phyloP scores from a whole-genome alignment of 2,797 vertebrate species.

The Pangasius krempfi region DNA sequence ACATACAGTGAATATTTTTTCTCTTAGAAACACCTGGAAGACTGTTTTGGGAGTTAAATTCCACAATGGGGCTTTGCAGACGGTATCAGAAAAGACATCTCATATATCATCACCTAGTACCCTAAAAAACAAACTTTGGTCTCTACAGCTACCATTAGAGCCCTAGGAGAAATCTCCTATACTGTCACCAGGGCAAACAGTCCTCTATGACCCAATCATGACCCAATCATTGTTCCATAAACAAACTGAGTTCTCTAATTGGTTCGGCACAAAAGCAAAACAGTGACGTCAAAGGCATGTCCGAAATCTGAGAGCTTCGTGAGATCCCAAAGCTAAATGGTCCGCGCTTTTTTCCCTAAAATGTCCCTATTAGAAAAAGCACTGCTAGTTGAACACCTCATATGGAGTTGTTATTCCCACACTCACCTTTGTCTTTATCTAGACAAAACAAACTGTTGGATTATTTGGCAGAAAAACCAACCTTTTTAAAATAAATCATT shows the following conservation, averaged over 20 bases:
- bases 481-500: constrained; percentile 77
- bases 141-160: constrained; percentile 49
- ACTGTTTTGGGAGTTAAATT: constrained; percentile 30
- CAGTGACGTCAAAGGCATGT: neutral
- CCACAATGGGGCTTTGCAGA: constrained; percentile 9
- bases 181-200: constrained; percentile 53
- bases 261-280: constrained; percentile 14
- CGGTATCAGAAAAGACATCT: constrained; percentile 2
- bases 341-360: constrained; percentile 9
- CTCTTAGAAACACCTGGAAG: neutral
- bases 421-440: constrained; percentile 7
- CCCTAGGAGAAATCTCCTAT: constrained; percentile 37
- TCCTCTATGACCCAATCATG: constrained; percentile 51
- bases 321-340: constrained; percentile 11
- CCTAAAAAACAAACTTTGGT: constrained; percentile 45
- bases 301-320: constrained; percentile 24
- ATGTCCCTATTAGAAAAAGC: neutral
- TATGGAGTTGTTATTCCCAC: neutral
- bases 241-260: constrained; percentile 19
- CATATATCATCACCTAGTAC: constrained; percentile 14
- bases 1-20: neutral
- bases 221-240: constrained; percentile 31
- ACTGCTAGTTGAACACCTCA: neutral
- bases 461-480: constrained; percentile 67
- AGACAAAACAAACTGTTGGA: constrained; percentile 62